Conservation (phyloP, 2,888 invertebrate genomes). For the Dynastes grantii region DNA sequence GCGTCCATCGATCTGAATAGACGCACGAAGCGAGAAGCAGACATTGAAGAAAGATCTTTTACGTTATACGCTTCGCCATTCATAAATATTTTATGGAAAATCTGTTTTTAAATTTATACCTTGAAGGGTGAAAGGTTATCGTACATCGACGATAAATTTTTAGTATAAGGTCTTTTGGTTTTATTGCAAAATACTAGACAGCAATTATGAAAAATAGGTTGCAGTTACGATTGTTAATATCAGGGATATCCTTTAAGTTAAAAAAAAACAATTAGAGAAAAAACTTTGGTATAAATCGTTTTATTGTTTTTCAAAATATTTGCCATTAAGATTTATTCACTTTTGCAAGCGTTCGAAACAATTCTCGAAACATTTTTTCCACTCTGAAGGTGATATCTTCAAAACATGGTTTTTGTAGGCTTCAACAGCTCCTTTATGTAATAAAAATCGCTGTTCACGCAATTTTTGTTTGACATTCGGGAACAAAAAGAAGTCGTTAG, state of each 20-base stretch:
- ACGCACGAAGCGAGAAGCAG: background rate
- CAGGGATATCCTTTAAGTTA: background rate
- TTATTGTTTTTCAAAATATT: too few species aligned
- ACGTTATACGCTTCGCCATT: constrained; percentile 18
- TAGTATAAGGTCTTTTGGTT: background rate
- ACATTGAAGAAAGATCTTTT: background rate
- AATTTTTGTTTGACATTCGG: too few species aligned
- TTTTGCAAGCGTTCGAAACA: too few species aligned
- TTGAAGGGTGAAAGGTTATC: background rate
- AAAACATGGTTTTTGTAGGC: too few species aligned
- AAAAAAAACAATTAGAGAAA: background rate
- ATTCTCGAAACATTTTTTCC: too few species aligned
- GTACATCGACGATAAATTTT: background rate
- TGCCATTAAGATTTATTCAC: too few species aligned
- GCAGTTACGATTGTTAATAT: too few species aligned
- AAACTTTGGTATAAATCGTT: too few species aligned
- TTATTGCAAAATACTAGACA: background rate
- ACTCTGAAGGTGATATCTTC: too few species aligned
- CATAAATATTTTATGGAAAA: constrained; percentile 28
- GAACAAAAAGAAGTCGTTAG: too few species aligned
- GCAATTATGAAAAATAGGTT: background rate
- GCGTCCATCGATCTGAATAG: constrained; percentile 5
- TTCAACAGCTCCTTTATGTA: too few species aligned
- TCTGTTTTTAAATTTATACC: constrained; percentile 22
- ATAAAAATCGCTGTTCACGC: too few species aligned